Evolutionary conservation across 1,140 invertebrate genomes (phyloP), one percentile per base, ranked within the genome.

Genomic region (Drosophila arawakana): DNA sequence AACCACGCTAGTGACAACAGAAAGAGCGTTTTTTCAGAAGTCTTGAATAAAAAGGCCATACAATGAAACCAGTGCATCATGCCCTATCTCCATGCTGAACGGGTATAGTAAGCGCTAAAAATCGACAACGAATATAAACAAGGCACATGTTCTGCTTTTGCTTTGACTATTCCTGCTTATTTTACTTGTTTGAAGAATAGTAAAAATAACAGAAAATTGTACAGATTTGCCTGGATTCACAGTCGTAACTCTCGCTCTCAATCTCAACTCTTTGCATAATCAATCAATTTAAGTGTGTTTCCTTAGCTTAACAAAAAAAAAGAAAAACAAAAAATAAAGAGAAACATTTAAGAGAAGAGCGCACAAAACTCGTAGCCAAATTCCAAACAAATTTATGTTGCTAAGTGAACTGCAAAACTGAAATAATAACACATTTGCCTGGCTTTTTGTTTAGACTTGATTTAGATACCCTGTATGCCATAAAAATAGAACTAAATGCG

Each of bases 311-410:
- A 5, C 25, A 5, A 0, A 30, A 50, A 34, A 18, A 52, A 54
- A 35, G 7, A n/a, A 35, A 65, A 41, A 63, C 18, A 11, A 37
- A 15, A n/a, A 25, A 41, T 13, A 18, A 18, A 41, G 39, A 3
- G 7, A 18, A 25, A n/a, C 13, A 35, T n/a, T 3, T 7, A 54
- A 54, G 30, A 54, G 34, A 54, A n/a, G 9, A 41, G 37, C 13
- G 21, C 7, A 41, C 11, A 57, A 21, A 57, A 25, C 15, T 8
- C 18, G 6, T 46, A 61, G 21, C 9, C 39, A 18, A 39, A 39
- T 73, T 52, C 55, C 44, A 68, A 68, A 59, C 57, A 72, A 65
- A 49, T 35, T 59, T 67, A 30, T 73, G 70, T 73, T 73, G 71
- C 71, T 57, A 73, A 54, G 65, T 49, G 37, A 54, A 59, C 37